phyloP scores from a whole-genome alignment of 2,888 invertebrate genomes.

The Ormyrus nitidulus region DNA sequence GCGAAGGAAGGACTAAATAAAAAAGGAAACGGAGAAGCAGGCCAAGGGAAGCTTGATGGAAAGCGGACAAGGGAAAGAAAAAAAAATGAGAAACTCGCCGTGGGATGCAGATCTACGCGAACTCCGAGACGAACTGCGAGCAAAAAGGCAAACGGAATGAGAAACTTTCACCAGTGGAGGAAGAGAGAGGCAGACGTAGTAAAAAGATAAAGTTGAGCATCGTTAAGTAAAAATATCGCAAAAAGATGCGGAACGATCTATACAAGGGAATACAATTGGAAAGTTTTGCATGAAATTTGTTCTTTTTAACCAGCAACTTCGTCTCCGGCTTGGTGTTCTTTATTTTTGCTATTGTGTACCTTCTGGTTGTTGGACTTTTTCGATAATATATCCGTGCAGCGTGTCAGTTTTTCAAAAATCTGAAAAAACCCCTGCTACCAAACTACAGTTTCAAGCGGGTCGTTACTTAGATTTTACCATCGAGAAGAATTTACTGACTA shows the following conservation, averaged over 20 bases:
- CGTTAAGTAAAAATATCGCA: slow-evolving; percentile 50
- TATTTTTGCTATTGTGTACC: not conserved
- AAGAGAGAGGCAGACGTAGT: not conserved
- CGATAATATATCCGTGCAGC: too few relatives aligned
- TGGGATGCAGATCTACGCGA: slow-evolving; percentile 53
- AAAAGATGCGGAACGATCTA: slow-evolving; percentile 33
- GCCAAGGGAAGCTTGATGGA: slow-evolving; percentile 17
- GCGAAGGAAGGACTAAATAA: not conserved
- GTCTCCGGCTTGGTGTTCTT: not conserved
- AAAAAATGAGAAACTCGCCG: slow-evolving; percentile 14
- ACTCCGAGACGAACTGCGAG: slow-evolving; percentile 6
- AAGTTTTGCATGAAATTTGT: not conserved
- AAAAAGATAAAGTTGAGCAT: slow-evolving; percentile 51
- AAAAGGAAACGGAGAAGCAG: not conserved
- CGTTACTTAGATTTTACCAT: not conserved
- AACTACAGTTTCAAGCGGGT: not conserved
- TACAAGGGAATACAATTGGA: slow-evolving; percentile 22
- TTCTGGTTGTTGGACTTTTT: too few relatives aligned
- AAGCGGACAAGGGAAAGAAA: slow-evolving; percentile 25
- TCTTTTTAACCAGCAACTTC: too few relatives aligned
- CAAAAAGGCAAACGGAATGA: slow-evolving; percentile 37
- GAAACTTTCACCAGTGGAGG: slow-evolving; percentile 23
- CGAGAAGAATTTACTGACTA: slow-evolving; percentile 45
- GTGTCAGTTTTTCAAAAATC: too few relatives aligned
- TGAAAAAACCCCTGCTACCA: too few relatives aligned